Conservation (phyloP, 2,797 vertebrate species). For the Anas bernieri region DNA sequence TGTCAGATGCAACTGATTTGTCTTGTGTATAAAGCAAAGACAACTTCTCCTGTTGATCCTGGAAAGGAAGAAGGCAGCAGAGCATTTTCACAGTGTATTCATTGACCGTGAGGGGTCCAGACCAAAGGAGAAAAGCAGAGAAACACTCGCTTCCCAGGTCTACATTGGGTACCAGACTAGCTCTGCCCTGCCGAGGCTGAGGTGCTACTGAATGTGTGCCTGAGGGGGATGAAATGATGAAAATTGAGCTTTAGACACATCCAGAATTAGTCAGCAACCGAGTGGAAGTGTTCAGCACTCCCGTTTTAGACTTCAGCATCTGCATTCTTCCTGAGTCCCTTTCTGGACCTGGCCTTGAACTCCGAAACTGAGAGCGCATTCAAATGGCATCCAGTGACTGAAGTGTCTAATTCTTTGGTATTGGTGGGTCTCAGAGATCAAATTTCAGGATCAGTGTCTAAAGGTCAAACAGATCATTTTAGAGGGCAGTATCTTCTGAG, state of each 20-base stretch:
- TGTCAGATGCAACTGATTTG: not conserved
- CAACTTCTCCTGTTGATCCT: not conserved
- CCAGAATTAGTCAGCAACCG: not conserved
- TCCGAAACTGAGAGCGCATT: not conserved
- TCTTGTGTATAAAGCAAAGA: not conserved
- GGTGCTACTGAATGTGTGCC: accelerated
- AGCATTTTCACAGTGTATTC: accelerated
- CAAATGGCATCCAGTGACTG: not conserved
- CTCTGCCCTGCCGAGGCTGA: not conserved
- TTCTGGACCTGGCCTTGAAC: conserved; percentile 13
- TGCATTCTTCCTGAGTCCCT: not conserved
- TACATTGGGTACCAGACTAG: not conserved
- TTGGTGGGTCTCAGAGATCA: not conserved
- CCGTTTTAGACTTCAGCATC: conserved; percentile 26
- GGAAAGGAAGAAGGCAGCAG: not conserved
- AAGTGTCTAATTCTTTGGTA: not conserved
- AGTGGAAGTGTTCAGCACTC: not conserved
- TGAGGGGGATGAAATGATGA: not conserved
- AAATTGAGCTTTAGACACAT: not conserved
- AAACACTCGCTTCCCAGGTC: not conserved
- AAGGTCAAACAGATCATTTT: not conserved
- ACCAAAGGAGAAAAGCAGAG: not conserved
- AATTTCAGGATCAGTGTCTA: not conserved
- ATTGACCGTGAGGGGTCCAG: not conserved
- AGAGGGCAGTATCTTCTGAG: not conserved